These are phyloP conservation scores for Ctenochaetus hawaiiensis DNA, from an alignment of 2,797 vertebrate species.

Conservation along the genomic window DNA sequence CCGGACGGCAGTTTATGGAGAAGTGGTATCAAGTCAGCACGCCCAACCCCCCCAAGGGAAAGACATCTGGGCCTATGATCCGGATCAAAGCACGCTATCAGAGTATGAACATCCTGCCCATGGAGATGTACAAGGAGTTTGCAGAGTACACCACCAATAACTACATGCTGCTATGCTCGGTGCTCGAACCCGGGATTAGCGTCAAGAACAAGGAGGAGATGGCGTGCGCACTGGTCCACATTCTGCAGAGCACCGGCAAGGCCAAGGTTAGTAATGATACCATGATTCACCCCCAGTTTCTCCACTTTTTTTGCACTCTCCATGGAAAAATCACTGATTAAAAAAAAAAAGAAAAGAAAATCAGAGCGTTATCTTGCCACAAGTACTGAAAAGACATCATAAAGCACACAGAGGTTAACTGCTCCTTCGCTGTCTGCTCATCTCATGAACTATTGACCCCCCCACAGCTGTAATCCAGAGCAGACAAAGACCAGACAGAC, in stretches of 20 bases:
- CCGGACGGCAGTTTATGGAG: conserved; percentile 94
- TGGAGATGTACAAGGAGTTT: conserved; percentile 99
- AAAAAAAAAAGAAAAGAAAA: conserved; percentile 3
- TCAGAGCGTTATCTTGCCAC: conserved; percentile 11
- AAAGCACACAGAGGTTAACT: conserved; percentile 47
- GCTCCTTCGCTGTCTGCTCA: conserved; percentile 39
- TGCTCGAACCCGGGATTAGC: conserved; percentile 95
- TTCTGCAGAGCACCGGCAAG: conserved; percentile 98
- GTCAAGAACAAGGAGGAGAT: conserved; percentile 99
- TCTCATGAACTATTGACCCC: conserved; percentile 67
- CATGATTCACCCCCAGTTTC: conserved; percentile 1
- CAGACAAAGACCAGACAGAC: conserved; percentile 71
- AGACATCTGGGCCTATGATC: conserved; percentile 94
- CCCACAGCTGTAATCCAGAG: conserved; percentile 44
- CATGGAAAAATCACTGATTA: not conserved
- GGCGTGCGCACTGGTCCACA: conserved; percentile 96
- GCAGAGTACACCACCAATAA: conserved; percentile 99
- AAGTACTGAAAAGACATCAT: conserved; percentile 35
- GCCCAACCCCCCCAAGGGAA: conserved; percentile 94
- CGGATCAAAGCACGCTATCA: conserved; percentile 97
- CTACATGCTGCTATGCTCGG: conserved; percentile 95
- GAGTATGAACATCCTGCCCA: conserved; percentile 97
- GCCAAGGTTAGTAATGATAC: conserved; percentile 90
- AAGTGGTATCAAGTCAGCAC: conserved; percentile 96
- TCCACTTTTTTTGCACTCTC: conserved; percentile 5